Evolutionary conservation across 2,797 vertebrate species (phyloP), one percentile per base, ranked within the genome.

Genomic region (Saxicola maurus): DNA sequence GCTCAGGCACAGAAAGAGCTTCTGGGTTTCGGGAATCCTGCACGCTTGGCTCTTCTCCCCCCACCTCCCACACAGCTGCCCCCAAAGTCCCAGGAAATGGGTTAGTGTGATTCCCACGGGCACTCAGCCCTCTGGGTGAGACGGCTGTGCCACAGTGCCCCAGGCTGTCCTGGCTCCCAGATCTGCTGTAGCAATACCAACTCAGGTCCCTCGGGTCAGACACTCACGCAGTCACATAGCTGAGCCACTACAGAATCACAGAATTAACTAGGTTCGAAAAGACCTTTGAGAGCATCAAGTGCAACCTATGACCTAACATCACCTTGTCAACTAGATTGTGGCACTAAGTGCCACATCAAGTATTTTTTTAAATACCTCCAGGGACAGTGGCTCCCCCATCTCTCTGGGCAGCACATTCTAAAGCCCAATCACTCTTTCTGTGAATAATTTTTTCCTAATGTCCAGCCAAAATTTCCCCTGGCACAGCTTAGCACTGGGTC

Each of bases 71-170:
- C 25, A 13, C 16, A 35, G 17, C 37, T 18, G 45, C 1, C n/a
- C 25, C 12, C 23, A 1, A 9, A 59, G 19, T 6, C 15, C 42
- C 51, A 4, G 55, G 42, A 42, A 19, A 3, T 0, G 1, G 43
- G 27, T 8, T 48, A 3, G 30, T 8, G 76, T 2, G 9, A 8
- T 33, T 30, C 16, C 7, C 1, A 11, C 1, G 53, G 81, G 73
- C 21, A 8, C 19, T 0, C 19, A 15, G 67, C 30, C 33, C 42
- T 27, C 37, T 2, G 31, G 67, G 68, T 15, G 56, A 57, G 64
- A 30, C 0, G 5, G 43, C 35, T 13, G 61, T 60, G 57, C 59
- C 19, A 15, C 72, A 18, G 49, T 10, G 30, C 87, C 17, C 0
- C 14, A 0, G 69, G 74, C 82, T 69, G 48, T 17, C 27, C 60